phyloP scores from a whole-genome alignment of 2,888 invertebrate genomes.

The Nomada lathburiana region DNA sequence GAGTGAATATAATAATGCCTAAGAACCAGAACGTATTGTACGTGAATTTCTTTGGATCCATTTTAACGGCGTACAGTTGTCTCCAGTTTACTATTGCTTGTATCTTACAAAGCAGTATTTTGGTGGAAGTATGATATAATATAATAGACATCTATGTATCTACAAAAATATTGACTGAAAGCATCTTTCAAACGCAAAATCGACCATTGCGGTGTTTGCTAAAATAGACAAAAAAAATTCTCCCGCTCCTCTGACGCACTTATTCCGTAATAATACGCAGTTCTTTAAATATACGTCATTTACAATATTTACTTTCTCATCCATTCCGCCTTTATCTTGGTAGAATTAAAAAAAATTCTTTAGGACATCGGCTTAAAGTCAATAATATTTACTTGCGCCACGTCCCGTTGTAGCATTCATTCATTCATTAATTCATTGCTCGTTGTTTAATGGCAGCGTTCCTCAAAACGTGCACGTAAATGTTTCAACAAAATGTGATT shows the following conservation, averaged over 20 bases:
- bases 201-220: constrained; percentile 17
- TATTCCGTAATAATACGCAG: background rate
- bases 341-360: constrained; percentile 3
- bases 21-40: constrained; percentile 15
- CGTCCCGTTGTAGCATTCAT: constrained; percentile 16
- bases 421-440: constrained; percentile 44
- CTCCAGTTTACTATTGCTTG: constrained; percentile 33
- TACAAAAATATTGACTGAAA: constrained; percentile 18
- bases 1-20: constrained; percentile 9
- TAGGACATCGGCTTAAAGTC: background rate
- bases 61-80: constrained; percentile 43
- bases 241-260: background rate
- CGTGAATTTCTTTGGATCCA: constrained; percentile 56
- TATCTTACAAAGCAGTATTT: constrained; percentile 64
- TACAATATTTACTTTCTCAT: constrained; percentile 9
- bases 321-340: background rate
- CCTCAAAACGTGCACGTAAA: constrained; percentile 22
- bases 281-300: background rate
- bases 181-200: constrained; percentile 14
- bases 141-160: constrained; percentile 57
- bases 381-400: background rate
- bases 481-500: constrained; percentile 10
- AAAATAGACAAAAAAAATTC: background rate
- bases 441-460: constrained; percentile 16
- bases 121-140: constrained; percentile 51